Conservation (phyloP, 92 coral and sea anemone species). For the Virgularia gustaviana region DNA sequence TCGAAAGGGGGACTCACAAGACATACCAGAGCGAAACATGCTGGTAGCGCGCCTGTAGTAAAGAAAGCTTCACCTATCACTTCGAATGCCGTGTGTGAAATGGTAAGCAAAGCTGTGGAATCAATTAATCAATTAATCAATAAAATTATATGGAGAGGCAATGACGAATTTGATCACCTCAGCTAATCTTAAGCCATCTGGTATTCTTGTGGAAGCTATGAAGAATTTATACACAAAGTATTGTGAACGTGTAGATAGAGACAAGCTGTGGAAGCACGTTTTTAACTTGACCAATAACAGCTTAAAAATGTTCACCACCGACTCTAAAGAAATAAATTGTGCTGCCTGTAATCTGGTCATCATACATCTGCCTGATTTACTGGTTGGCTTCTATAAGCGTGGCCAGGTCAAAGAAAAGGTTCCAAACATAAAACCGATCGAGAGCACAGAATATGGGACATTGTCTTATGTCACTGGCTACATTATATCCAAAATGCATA, state of each 20-base stretch:
- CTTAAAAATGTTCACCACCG: neutral
- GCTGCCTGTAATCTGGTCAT: neutral
- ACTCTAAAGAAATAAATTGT: neutral
- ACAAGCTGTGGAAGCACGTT: neutral
- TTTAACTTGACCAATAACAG: neutral
- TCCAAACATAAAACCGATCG: neutral
- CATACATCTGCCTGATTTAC: neutral
- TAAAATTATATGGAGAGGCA: slow-evolving; percentile 10
- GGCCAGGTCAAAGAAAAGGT: neutral
- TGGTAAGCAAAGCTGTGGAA: neutral
- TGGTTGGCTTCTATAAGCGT: neutral
- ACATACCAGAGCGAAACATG: slow-evolving; percentile 11
- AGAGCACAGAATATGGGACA: neutral
- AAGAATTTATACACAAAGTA: neutral
- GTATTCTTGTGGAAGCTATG: neutral
- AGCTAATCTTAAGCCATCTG: slow-evolving; percentile 16
- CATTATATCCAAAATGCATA: neutral
- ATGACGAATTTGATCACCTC: neutral
- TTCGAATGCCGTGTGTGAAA: slow-evolving; percentile 1
- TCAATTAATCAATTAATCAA: neutral
- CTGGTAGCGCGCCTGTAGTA: neutral
- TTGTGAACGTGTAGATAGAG: neutral
- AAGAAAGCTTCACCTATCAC: neutral
- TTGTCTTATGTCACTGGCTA: neutral
- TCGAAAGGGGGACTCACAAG: slow-evolving; percentile 13